Percentiles rank a stretch among this genome's conserved stretches.
Evolutionary conservation across 1,140 invertebrate genomes (phyloP).

Genomic region (Epicauta chinensis): DNA sequence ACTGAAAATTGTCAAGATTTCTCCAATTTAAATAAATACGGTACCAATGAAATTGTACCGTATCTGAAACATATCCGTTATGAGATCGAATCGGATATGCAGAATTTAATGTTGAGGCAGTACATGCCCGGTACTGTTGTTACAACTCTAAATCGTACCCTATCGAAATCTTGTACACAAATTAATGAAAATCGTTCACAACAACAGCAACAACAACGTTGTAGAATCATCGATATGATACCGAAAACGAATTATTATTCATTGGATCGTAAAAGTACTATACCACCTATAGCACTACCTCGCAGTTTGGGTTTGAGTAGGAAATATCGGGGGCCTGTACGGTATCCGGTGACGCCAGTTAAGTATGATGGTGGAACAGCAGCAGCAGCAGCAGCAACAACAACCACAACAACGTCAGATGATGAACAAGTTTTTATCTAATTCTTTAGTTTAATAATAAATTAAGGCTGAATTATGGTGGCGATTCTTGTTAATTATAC

Average conservation of each 20-base stretch:
- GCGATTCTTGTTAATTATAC: too few species aligned
- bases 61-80: constrained; percentile 40
- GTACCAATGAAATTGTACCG: constrained; percentile 26
- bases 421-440: constrained; percentile 43
- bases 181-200: too few species aligned
- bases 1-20: constrained; percentile 38
- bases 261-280: constrained; percentile 18
- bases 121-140: too few species aligned
- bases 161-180: constrained; percentile 34
- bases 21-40: constrained; percentile 35
- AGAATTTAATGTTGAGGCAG: too few species aligned
- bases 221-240: constrained; percentile 31
- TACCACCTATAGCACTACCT: constrained; percentile 44
- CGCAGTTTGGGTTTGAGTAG: constrained; percentile 49
- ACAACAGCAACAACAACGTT: constrained; percentile 31
- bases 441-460: too few species aligned
- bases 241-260: constrained; percentile 28
- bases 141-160: constrained; percentile 17
- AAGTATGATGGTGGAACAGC: constrained; percentile 26
- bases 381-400: constrained; percentile 15
- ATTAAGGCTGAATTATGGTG: too few species aligned
- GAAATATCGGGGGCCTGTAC: constrained; percentile 51
- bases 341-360: constrained; percentile 54
- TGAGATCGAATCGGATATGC: constrained; percentile 29
- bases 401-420: constrained; percentile 30